These are phyloP conservation scores for Chelonoidis abingdonii DNA, from an alignment of 2,113 vertebrate genomes.

Conservation along the genomic window DNA sequence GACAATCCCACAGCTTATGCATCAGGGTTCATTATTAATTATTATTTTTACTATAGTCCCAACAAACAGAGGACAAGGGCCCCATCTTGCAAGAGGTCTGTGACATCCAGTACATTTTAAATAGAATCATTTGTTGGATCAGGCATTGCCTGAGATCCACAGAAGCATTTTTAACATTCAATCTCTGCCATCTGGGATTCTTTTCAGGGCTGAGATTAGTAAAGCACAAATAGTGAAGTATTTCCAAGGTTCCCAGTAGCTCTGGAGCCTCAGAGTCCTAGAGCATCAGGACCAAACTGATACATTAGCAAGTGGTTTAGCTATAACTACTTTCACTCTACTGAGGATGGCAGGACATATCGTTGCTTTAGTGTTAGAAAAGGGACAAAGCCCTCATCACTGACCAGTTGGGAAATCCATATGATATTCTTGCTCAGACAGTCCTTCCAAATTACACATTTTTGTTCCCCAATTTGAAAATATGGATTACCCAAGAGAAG, in stretches of 20 bases:
- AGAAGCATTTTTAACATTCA: neutral
- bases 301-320: neutral
- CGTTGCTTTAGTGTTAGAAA: neutral
- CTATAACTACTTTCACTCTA: neutral
- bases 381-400: neutral
- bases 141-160: too few species aligned
- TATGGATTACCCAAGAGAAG: neutral
- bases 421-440: neutral
- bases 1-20: neutral
- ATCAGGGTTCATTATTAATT: too few species aligned
- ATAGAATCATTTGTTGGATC: too few species aligned
- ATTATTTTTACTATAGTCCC: too few species aligned
- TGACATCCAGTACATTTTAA: too few species aligned
- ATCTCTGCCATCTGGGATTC: neutral
- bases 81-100: too few species aligned
- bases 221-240: neutral
- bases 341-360: neutral
- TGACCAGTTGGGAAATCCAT: neutral
- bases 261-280: neutral
- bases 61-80: too few species aligned
- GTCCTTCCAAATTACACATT: neutral
- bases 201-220: neutral
- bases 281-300: neutral
- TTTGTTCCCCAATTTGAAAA: neutral
- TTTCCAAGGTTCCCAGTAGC: neutral